Conservation (phyloP, 35 echinoderm and acorn worm species). For the Ophioderma brevispina region DNA sequence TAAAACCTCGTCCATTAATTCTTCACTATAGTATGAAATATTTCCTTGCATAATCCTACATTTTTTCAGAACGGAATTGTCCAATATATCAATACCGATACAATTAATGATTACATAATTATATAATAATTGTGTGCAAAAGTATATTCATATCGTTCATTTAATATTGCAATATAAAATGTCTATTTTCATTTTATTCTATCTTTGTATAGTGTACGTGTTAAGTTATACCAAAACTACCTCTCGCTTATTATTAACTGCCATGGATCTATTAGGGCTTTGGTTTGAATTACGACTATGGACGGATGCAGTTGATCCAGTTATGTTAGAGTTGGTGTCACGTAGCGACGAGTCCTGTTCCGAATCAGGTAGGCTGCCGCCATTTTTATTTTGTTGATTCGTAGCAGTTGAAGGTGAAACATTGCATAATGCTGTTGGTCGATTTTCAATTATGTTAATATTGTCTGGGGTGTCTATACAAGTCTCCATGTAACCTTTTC, state of each 20-base stretch:
- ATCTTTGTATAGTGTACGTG: background rate
- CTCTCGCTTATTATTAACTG: background rate
- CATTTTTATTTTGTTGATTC: background rate
- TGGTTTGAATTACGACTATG: background rate
- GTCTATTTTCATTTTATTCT: background rate
- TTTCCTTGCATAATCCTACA: too few species aligned
- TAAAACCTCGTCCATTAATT: too few species aligned
- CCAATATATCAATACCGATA: too few species aligned
- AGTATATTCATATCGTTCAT: background rate
- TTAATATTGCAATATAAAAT: slow-evolving; percentile 4
- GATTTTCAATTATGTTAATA: background rate
- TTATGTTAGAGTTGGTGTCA: background rate
- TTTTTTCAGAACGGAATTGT: too few species aligned
- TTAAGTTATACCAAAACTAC: background rate
- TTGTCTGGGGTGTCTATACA: background rate
- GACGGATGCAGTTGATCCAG: background rate
- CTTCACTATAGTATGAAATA: too few species aligned
- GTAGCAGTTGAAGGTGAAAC: background rate
- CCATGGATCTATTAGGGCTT: background rate
- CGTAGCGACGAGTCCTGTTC: background rate
- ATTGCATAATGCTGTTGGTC: background rate
- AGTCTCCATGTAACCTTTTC: background rate
- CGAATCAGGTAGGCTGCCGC: background rate
- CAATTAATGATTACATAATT: too few species aligned
- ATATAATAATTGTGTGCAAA: background rate